Base-by-base conservation (phyloP, 2,888 invertebrate genomes). In the Ellobium chinense region DNA sequence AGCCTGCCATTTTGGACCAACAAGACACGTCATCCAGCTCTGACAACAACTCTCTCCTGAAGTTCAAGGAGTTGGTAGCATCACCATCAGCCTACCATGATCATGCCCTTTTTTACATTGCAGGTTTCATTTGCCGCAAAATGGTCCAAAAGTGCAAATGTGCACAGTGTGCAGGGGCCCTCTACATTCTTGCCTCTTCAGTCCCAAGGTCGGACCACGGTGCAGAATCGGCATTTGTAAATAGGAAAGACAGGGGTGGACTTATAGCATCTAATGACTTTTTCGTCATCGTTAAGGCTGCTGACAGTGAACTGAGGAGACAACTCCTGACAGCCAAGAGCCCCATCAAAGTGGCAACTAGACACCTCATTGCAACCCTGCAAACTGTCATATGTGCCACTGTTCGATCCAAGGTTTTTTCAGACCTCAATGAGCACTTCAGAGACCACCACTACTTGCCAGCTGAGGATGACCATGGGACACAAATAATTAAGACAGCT, bases 31-130 rank as follows among this genome's bases (percentile, higher is more conserved):
- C 46, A 46, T 12, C 46, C 18, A 7, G 18, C 18, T 46, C 46
- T 12, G 46, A 46, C 46, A 46, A 46, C 46, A 18, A 46, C 18
- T 46, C 9, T 46, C 46, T 46, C 9, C 18, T 46, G 18, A 46
- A 46, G 46, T 46, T 46, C 9, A 46, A 18, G n/a, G 18, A 46
- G 46, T 18, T 46, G 46, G 46, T 21, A 27, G 4, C 29, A 65
- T 65, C 34, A 65, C 54, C 54, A 24, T 56, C 72, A 14, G 5
- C 29, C 14, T 72, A 14, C 29, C 72, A 72, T 31, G 34, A 72
- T 56, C n/a, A 56, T 72, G 72, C 34, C 5, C 31, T 72, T 2
- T 56, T n/a, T n/a, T 72, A 72, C 56, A 72, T 72, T 24, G 27
- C 27, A 24, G 58, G 72, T 12, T 72, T 56, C 31, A 56, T 54